Percentiles rank a stretch among this genome's conserved stretches.
These are phyloP conservation scores for Dasysyrphus tricinctus DNA, from an alignment of 2,888 invertebrate species.

Conservation along the genomic window DNA sequence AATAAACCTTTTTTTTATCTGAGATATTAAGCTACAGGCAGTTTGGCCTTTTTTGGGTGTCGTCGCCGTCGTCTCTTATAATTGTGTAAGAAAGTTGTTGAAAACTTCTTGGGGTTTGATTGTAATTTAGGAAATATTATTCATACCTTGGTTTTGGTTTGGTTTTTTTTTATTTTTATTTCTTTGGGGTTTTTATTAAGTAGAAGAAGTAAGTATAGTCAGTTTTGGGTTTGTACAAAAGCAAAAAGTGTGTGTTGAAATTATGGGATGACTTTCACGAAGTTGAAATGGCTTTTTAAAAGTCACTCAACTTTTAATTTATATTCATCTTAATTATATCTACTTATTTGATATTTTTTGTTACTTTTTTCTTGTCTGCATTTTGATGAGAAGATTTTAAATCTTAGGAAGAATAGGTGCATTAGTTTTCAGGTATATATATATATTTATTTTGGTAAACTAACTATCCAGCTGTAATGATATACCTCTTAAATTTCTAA, in stretches of 20 bases:
- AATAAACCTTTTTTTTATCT: conserved; percentile 29
- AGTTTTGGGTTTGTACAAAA: not conserved
- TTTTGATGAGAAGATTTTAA: not conserved
- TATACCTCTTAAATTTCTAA: too few relatives aligned
- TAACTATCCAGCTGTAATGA: too few relatives aligned
- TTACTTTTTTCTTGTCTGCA: not conserved
- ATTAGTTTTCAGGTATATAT: too few relatives aligned
- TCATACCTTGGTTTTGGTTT: not conserved
- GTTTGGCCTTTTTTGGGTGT: conserved; percentile 19
- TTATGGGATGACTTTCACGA: not conserved
- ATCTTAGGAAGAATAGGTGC: too few relatives aligned
- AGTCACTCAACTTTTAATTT: conserved; percentile 20
- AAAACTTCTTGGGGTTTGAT: conserved; percentile 26
- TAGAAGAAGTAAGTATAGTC: not conserved
- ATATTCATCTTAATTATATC: conserved; percentile 9
- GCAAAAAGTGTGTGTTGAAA: conserved; percentile 11
- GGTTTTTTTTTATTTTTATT: not conserved
- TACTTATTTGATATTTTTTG: not conserved
- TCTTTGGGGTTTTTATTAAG: not conserved
- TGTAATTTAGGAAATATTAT: conserved; percentile 30
- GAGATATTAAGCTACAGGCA: conserved; percentile 9
- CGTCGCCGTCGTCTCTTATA: not conserved
- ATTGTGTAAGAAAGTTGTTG: conserved; percentile 31
- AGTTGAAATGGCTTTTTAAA: conserved; percentile 14
- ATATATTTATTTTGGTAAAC: too few relatives aligned